These are phyloP conservation scores for Drosophila varians DNA, from an alignment of 1,140 invertebrate genomes.

Conservation along the genomic window DNA sequence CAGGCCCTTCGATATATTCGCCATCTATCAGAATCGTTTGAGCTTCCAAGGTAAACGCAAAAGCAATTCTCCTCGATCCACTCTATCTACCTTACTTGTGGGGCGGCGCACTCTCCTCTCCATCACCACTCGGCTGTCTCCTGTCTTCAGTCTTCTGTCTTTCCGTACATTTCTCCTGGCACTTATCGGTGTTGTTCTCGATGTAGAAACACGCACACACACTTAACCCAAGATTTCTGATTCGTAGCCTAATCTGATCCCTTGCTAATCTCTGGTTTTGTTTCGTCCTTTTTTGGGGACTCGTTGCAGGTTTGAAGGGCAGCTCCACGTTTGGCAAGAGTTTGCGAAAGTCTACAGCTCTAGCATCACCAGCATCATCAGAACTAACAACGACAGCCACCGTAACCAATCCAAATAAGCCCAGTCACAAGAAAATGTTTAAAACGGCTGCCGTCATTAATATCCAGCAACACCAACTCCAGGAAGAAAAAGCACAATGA, in stretches of 20 bases:
- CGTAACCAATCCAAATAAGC: slow-evolving; percentile 48
- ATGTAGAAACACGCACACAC: slow-evolving; percentile 13
- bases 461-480: slow-evolving; percentile 58
- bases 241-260: slow-evolving; percentile 7
- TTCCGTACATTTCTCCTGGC: slow-evolving; percentile 22
- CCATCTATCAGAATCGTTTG: slow-evolving; percentile 82
- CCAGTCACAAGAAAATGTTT: slow-evolving; percentile 71
- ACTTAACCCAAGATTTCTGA: slow-evolving; percentile 2
- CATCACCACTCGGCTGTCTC: slow-evolving; percentile 14
- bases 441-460: slow-evolving; percentile 70
- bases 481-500: slow-evolving; percentile 75
- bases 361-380: slow-evolving; percentile 70
- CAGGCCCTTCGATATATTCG: slow-evolving; percentile 79
- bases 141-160: slow-evolving; percentile 25
- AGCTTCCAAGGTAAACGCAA: slow-evolving; percentile 81
- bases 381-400: slow-evolving; percentile 38
- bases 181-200: slow-evolving; percentile 13
- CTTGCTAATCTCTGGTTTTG: slow-evolving; percentile 18
- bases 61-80: slow-evolving; percentile 44
- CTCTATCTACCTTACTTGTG: slow-evolving; percentile 26
- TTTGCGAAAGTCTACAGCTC: slow-evolving; percentile 59
- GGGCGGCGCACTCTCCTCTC: slow-evolving; percentile 29
- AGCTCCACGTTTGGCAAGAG: slow-evolving; percentile 79
- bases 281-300: neutral
- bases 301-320: slow-evolving; percentile 66